A percentile compares a stretch with the other conserved stretches of the same genome.
These are phyloP conservation scores for Galeopterus variegatus DNA, from an alignment of 2,113 vertebrate genomes.

Conservation along the genomic window DNA sequence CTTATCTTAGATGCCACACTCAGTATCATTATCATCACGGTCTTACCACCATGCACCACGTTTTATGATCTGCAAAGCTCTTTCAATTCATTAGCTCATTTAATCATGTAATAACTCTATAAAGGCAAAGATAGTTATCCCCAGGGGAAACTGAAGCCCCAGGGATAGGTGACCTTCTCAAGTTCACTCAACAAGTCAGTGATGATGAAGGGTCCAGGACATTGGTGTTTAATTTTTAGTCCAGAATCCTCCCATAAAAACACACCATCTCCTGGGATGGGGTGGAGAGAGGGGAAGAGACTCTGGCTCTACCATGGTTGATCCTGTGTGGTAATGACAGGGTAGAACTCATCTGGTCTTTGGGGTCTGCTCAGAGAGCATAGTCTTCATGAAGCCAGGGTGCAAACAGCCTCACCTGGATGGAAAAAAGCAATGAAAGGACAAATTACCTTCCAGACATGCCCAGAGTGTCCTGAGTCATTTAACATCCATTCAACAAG, in stretches of 20 bases:
- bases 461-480: not conserved
- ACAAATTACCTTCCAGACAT: conserved; percentile 23
- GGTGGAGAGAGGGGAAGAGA: not conserved
- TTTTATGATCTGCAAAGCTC: conserved; percentile 15
- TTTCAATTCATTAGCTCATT: conserved; percentile 45
- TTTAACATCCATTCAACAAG: not conserved
- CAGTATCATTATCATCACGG: not conserved
- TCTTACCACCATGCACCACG: not conserved
- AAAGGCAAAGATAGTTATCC: not conserved
- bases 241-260: not conserved
- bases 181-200: conserved; percentile 19
- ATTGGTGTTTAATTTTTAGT: conserved; percentile 18
- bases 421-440: conserved; percentile 34
- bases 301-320: not conserved
- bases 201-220: not conserved
- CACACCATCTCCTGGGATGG: not conserved
- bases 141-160: not conserved
- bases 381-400: not conserved
- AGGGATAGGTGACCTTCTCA: not conserved
- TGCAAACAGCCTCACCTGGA: not conserved
- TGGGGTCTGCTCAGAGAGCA: not conserved
- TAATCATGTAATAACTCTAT: not conserved
- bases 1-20: conserved; percentile 7
- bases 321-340: not conserved
- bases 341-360: not conserved